Conservation (phyloP, 30 jellyfish, hydroid and myxozoan species). For the Chrysaora quinquecirrha region DNA sequence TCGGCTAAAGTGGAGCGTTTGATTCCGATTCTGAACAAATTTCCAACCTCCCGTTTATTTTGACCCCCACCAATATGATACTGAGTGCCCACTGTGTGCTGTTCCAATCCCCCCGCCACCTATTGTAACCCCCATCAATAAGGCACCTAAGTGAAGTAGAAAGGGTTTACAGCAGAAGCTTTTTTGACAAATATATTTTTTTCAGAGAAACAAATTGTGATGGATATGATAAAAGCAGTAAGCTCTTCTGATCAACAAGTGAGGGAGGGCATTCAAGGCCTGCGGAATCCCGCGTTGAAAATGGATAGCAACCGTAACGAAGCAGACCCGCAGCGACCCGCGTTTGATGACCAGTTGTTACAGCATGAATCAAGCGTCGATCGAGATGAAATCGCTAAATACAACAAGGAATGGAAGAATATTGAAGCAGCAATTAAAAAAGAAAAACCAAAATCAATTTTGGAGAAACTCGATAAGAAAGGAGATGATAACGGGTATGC, state of each 20-base stretch:
- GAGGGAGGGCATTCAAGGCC: constrained; percentile 41
- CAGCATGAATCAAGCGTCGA: constrained; percentile 68
- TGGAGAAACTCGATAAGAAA: constrained; percentile 23
- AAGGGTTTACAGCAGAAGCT: too few species aligned
- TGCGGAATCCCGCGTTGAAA: constrained; percentile 57
- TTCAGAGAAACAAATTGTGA: constrained; percentile 77
- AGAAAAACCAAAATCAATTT: constrained; percentile 51
- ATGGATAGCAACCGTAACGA: constrained; percentile 1
- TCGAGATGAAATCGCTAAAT: constrained; percentile 42
- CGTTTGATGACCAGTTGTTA: constrained; percentile 52
- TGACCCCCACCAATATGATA: too few species aligned
- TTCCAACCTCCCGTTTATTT: too few species aligned
- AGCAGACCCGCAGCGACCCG: constrained; percentile 57
- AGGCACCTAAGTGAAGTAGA: too few species aligned
- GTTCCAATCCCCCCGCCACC: too few species aligned
- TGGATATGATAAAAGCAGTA: constrained; percentile 79
- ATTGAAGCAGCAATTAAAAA: constrained; percentile 24
- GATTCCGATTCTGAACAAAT: too few species aligned
- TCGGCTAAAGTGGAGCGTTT: too few species aligned
- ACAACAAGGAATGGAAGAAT: constrained; percentile 54
- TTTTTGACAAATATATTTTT: too few species aligned
- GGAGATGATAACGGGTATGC: neutral
- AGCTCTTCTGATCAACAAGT: constrained; percentile 60
- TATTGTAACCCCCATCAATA: too few species aligned
- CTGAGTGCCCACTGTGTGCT: too few species aligned